These are phyloP conservation scores for Trissolcus basalis DNA, from an alignment of 1,140 invertebrate species.

Conservation along the genomic window DNA sequence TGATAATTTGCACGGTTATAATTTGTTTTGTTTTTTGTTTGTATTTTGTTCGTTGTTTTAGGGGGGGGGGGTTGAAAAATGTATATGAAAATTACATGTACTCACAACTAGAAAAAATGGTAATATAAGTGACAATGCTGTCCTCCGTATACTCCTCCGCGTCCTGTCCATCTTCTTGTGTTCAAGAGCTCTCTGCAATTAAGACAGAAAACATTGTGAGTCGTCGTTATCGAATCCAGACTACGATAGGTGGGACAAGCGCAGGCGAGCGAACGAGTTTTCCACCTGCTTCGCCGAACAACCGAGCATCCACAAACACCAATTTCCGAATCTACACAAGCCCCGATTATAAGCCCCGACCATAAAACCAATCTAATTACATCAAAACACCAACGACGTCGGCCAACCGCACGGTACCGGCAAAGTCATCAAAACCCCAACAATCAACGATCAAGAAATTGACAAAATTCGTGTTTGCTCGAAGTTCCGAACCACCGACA, in stretches of 20 bases:
- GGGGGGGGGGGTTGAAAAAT: too few relatives aligned
- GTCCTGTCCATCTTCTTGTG: conserved; percentile 71
- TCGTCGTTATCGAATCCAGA: conserved; percentile 40
- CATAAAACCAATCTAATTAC: too few relatives aligned
- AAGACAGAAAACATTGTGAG: conserved; percentile 53
- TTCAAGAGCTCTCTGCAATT: conserved; percentile 68
- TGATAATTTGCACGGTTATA: too few relatives aligned
- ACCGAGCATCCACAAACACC: conserved; percentile 26
- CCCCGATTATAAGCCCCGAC: too few relatives aligned
- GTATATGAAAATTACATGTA: conserved; percentile 50
- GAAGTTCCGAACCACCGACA: too few relatives aligned
- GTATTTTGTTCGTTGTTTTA: too few relatives aligned
- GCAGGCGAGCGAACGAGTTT: conserved; percentile 27
- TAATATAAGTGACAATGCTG: conserved; percentile 65
- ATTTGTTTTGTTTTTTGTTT: too few relatives aligned
- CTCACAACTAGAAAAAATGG: conserved; percentile 69
- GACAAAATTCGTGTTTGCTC: too few relatives aligned
- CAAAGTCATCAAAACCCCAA: too few relatives aligned
- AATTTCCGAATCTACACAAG: conserved; percentile 17
- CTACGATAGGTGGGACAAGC: conserved; percentile 18
- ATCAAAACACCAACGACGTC: neutral
- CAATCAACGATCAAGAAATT: too few relatives aligned
- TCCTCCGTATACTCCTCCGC: conserved; percentile 72
- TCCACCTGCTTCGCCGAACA: conserved; percentile 25
- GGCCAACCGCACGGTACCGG: too few relatives aligned